These are phyloP conservation scores for Ips typographus DNA, from an alignment of 1,140 invertebrate genomes.

Conservation along the genomic window DNA sequence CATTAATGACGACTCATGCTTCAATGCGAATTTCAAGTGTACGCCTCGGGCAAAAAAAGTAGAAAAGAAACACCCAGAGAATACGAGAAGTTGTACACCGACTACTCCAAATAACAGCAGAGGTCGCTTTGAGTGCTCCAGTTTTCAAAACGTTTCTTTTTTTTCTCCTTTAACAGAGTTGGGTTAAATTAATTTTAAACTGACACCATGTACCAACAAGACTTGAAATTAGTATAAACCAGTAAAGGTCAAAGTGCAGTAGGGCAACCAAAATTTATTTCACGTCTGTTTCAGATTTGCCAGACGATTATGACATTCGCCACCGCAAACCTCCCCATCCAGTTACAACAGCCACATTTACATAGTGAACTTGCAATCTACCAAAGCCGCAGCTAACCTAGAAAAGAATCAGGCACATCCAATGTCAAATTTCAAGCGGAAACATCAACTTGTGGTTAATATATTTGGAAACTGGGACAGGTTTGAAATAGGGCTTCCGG, in stretches of 20 bases:
- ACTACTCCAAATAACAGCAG: background rate
- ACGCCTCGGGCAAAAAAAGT: slow-evolving; percentile 2
- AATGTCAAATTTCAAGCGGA: background rate
- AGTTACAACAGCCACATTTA: too few relatives aligned
- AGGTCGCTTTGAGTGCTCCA: slow-evolving; percentile 5
- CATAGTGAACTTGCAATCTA: too few relatives aligned
- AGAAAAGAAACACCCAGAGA: background rate
- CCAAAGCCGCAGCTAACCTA: background rate
- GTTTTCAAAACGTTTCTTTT: background rate
- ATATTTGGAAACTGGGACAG: slow-evolving; percentile 16
- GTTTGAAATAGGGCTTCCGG: slow-evolving; percentile 12
- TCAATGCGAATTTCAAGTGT: slow-evolving; percentile 25
- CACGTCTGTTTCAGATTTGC: background rate
- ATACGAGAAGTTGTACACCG: slow-evolving; percentile 15
- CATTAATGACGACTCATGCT: slow-evolving; percentile 22
- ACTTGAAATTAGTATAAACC: background rate
- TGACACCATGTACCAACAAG: too few relatives aligned
- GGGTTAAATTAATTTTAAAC: too few relatives aligned
- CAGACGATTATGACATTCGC: background rate
- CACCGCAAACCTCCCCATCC: too few relatives aligned
- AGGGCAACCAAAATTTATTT: slow-evolving; percentile 4
- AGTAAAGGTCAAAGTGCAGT: slow-evolving; percentile 18
- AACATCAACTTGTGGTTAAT: slow-evolving; percentile 15
- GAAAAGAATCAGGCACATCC: background rate
- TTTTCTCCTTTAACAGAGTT: too few relatives aligned